Evolutionary conservation across 2,888 invertebrate genomes (phyloP).

Genomic region (Penaeus monodon): DNA sequence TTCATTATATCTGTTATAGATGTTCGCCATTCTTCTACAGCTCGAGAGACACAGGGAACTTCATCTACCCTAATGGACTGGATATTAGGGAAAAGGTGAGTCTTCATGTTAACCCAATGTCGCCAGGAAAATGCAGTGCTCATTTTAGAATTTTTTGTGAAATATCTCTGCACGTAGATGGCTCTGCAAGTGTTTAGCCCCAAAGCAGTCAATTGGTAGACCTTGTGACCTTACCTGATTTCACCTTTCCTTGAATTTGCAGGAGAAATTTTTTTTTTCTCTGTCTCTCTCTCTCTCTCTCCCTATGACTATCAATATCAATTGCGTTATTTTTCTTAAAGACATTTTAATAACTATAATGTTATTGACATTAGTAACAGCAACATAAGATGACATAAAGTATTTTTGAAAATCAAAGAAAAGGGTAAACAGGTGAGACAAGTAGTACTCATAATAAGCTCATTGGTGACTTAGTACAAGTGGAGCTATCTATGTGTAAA

Average conservation of each 20-base stretch:
- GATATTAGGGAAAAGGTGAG: constrained; percentile 62
- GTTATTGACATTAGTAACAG: neutral
- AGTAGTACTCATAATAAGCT: too few species aligned
- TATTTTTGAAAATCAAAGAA: neutral
- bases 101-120: neutral
- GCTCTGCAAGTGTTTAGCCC: too few species aligned
- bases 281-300: neutral
- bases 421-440: constrained; percentile 2
- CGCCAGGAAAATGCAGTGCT: neutral
- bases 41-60: constrained; percentile 63
- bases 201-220: neutral
- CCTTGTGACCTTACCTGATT: neutral
- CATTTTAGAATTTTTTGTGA: too few species aligned
- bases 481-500: too few species aligned
- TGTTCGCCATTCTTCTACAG: constrained; percentile 13
- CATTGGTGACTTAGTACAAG: too few species aligned
- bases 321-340: neutral
- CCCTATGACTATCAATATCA: neutral
- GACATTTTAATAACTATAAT: neutral
- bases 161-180: too few species aligned
- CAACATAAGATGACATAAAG: neutral
- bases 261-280: neutral
- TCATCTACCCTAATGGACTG: constrained; percentile 64
- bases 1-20: neutral
- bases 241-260: neutral